These are phyloP conservation scores for Achatina immaculata DNA, from an alignment of 1,140 invertebrate genomes.

Conservation along the genomic window DNA sequence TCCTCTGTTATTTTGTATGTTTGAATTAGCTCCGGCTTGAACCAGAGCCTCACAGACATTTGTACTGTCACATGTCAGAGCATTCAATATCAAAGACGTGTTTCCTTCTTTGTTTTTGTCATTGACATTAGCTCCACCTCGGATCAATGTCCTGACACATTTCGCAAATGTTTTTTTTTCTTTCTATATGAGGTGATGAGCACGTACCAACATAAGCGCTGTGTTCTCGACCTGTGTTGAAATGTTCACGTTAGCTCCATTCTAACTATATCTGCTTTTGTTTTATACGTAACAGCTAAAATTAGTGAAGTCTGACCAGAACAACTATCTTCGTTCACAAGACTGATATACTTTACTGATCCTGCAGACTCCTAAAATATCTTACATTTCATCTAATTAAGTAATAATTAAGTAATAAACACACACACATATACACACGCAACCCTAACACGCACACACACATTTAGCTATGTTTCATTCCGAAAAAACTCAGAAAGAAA, in stretches of 20 bases:
- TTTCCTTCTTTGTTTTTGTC: not conserved
- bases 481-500: no score
- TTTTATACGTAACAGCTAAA: no score
- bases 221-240: not conserved
- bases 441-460: no score
- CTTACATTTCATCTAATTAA: no score
- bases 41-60: not conserved
- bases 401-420: no score
- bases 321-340: not conserved
- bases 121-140: not conserved
- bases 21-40: no score
- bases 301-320: not conserved
- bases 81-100: not conserved
- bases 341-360: no score
- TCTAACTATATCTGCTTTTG: not conserved
- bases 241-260: not conserved
- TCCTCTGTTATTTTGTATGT: no score
- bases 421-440: no score
- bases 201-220: no score
- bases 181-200: not conserved
- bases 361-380: no score
- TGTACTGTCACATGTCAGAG: not conserved
- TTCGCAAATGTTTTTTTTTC: not conserved
- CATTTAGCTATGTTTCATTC: no score
- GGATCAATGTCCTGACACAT: not conserved